Evolutionary conservation across 1,140 invertebrate species (phyloP), one percentile per base, ranked within the genome.

Genomic region (Drosophila ogumai): DNA sequence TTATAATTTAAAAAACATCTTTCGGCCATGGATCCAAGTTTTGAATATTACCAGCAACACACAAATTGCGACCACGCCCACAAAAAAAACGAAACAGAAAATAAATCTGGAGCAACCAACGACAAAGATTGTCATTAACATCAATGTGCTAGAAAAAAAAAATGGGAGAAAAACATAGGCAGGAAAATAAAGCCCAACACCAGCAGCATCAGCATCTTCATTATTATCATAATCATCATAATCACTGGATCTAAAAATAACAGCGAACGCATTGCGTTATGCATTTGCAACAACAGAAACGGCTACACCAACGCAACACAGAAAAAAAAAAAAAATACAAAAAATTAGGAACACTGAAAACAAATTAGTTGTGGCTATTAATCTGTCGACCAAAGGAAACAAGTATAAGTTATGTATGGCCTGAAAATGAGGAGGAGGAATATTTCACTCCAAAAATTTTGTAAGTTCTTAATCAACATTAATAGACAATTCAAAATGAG

Each of bases 181-280:
- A 63, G 32, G 19, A 55, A 57, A 52, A 68, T 50, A 43, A 38
- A 34, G 10, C 17, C 41, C 57, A 40, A 71, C 25, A 54, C 22
- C 50, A 54, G 28, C 12, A 12, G 31, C 31, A 32, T 32, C 46
- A n/a, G 46, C 50, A 66, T 69, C 60, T 58, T 74, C 22, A 69
- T 67, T 44, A 54, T 55, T 41, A 49, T 50, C n/a, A 50, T 38
- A 55, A 76, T 67, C 61, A 63, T 65, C 56, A 65, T 75, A 52
- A 43, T 75, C 68, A 40, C n/a, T 73, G 50, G 15, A 32, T 49
- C 74, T 87, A 86, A 71, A 87, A 79, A 86, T 85, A 85, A 73
- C 78, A 63, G 78, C 81, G 67, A 75, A 82, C 80, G 75, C 80
- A 82, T 75, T 82, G 75, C 75, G 69, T 67, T 75, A 72, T 81